These are phyloP conservation scores for Ichneumoninae sp. DNA, from an alignment of 2,888 invertebrate species.

Conservation along the genomic window DNA sequence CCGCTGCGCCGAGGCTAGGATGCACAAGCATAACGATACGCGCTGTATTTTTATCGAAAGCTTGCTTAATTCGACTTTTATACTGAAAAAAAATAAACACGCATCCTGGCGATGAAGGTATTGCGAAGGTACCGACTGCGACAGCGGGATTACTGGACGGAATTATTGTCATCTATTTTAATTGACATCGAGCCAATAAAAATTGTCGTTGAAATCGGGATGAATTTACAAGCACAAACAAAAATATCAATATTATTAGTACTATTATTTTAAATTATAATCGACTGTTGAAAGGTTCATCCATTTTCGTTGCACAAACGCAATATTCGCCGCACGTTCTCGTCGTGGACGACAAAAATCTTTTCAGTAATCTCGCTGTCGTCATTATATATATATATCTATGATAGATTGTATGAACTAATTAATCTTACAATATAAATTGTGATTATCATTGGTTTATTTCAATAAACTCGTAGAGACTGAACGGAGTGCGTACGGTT, in stretches of 20 bases:
- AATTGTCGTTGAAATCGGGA: neutral
- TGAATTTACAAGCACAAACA: constrained; percentile 46
- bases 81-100: constrained; percentile 54
- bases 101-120: constrained; percentile 62
- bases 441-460: constrained; percentile 68
- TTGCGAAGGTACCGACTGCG: constrained; percentile 47
- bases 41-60: constrained; percentile 65
- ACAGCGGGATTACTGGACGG: constrained; percentile 61
- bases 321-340: neutral
- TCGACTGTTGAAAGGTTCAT: neutral
- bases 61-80: constrained; percentile 67
- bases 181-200: constrained; percentile 3
- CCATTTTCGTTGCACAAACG: constrained; percentile 21
- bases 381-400: constrained; percentile 22
- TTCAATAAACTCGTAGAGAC: constrained; percentile 69
- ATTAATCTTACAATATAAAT: constrained; percentile 64
- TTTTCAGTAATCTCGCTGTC: constrained; percentile 56
- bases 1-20: constrained; percentile 24
- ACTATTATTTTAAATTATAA: neutral
- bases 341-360: constrained; percentile 1
- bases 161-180: constrained; percentile 32
- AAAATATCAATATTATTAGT: neutral
- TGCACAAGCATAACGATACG: constrained; percentile 46
- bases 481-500: constrained; percentile 36
- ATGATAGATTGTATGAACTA: constrained; percentile 46